Conservation (phyloP, 2,113 vertebrate species). For the Aptenodytes patagonicus region DNA sequence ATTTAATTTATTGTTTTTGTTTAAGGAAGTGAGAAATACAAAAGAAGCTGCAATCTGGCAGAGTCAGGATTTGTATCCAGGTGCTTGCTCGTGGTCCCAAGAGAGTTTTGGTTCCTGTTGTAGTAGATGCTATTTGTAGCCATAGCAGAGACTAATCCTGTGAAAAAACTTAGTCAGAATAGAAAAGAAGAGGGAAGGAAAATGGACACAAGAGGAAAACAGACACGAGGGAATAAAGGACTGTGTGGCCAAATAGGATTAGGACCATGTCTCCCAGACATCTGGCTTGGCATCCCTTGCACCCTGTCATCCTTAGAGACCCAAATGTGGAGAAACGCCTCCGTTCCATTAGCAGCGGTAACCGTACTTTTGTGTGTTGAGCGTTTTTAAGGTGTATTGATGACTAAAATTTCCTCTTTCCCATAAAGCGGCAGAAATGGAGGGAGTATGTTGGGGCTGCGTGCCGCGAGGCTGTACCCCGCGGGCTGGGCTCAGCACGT, state of each 20-base stretch:
- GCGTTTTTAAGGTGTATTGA: not conserved
- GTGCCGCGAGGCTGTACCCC: not conserved
- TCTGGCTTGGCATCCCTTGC: not conserved
- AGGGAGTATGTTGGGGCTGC: accelerated
- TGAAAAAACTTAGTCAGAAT: not conserved
- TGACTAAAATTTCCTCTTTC: not conserved
- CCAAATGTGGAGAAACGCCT: accelerated
- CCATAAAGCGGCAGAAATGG: not conserved
- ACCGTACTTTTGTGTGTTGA: accelerated
- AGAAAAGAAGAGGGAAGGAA: not conserved
- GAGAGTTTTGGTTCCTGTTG: not conserved
- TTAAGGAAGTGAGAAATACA: not conserved
- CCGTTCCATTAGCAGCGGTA: accelerated
- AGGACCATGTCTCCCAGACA: not conserved
- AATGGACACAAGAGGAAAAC: not conserved
- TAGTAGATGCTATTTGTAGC: not conserved
- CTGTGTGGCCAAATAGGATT: not conserved
- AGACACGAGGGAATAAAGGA: not conserved
- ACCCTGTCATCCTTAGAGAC: not conserved
- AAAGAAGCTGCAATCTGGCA: not conserved
- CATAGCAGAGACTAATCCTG: not conserved
- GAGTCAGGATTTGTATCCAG: not conserved
- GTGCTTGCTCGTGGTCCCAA: not conserved
- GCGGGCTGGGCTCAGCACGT: not conserved
- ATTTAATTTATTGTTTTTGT: not conserved